Evolutionary conservation across 1,140 invertebrate genomes (phyloP).

Genomic region (Microplitis mediator): DNA sequence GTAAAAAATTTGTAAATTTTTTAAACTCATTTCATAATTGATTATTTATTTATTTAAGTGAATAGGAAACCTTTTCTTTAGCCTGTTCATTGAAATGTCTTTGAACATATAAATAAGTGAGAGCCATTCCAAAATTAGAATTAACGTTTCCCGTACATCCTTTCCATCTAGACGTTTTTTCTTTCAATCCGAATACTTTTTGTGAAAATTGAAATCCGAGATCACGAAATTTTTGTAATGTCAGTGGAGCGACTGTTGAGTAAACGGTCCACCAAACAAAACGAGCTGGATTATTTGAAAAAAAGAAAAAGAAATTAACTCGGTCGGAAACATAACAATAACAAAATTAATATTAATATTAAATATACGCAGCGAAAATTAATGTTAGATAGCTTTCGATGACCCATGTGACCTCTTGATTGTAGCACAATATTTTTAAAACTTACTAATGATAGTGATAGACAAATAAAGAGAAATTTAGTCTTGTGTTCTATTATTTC

Average conservation of each 20-base stretch:
- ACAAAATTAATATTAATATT: background rate
- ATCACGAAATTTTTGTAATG: conserved; percentile 65
- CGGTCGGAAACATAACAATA: background rate
- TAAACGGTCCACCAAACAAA: conserved; percentile 73
- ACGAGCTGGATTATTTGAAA: conserved; percentile 62
- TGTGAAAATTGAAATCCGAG: conserved; percentile 69
- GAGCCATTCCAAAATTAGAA: conserved; percentile 78
- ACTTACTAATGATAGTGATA: background rate
- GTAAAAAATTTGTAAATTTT: conserved; percentile 5
- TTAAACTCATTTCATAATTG: background rate
- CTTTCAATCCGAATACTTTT: conserved; percentile 68
- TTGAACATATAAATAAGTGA: conserved; percentile 78
- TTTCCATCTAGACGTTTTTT: conserved; percentile 72
- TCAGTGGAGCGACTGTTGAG: conserved; percentile 69
- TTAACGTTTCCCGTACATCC: conserved; percentile 77
- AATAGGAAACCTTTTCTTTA: conserved; percentile 67
- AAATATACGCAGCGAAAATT: background rate
- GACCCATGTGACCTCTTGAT: conserved; percentile 42
- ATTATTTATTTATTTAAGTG: background rate
- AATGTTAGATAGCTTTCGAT: conserved; percentile 39
- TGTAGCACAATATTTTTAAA: conserved; percentile 4
- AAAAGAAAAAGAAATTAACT: background rate
- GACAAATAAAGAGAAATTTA: background rate
- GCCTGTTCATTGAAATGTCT: conserved; percentile 72
- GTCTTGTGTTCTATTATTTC: conserved; percentile 28